Conservation (phyloP, 2,113 vertebrate species). For the Cryptoleucopteryx plumbea region DNA sequence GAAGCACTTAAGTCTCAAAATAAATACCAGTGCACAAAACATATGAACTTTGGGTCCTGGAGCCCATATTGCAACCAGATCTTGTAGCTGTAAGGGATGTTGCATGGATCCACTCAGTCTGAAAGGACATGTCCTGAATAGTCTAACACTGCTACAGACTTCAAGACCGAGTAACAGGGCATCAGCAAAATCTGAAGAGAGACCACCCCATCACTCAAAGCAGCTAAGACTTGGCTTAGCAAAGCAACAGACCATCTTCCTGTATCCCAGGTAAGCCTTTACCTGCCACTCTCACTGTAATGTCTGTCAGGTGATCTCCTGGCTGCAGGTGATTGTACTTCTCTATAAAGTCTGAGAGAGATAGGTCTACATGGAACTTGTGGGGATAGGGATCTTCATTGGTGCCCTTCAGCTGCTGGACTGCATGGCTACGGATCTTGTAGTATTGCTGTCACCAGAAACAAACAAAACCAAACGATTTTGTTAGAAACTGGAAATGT, state of each 20-base stretch:
- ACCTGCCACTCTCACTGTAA: constrained; percentile 87
- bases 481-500: not conserved
- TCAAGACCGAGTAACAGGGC: accelerated
- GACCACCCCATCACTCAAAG: not conserved
- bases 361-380: constrained; percentile 90
- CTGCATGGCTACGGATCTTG: constrained; percentile 91
- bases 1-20: not conserved
- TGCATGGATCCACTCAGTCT: not conserved
- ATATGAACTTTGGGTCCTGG: not conserved
- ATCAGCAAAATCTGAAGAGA: not conserved
- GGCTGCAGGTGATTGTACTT: constrained; percentile 85
- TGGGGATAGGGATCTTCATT: constrained; percentile 94
- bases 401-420: constrained; percentile 87
- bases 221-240: not conserved
- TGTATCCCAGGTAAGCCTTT: not conserved
- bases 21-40: not conserved
- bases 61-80: not conserved
- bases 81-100: not conserved
- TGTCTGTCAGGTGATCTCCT: constrained; percentile 86
- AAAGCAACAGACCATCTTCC: not conserved
- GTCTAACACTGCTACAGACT: not conserved
- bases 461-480: not conserved
- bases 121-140: not conserved
- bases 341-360: constrained; percentile 89
- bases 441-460: constrained; percentile 88